Conservation (phyloP, 2,888 invertebrate species). For the Dolichopus griseipennis region DNA sequence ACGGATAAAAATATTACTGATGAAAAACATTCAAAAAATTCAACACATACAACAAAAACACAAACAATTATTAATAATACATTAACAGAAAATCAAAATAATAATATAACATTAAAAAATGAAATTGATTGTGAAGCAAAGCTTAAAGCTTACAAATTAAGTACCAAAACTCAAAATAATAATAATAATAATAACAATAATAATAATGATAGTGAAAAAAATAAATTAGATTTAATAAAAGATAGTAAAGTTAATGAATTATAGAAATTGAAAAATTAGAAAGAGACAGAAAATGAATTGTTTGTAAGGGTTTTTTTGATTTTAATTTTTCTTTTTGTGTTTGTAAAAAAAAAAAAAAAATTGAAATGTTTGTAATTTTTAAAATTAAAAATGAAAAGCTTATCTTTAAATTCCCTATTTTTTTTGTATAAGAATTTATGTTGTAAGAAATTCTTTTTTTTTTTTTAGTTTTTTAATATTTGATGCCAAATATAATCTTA, state of each 20-base stretch:
- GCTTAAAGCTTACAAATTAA: slow-evolving; percentile 9
- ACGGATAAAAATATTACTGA: background rate
- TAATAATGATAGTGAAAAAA: background rate
- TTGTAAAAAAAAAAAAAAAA: too few species aligned
- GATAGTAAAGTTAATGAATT: slow-evolving; percentile 9
- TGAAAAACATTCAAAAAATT: slow-evolving; percentile 4
- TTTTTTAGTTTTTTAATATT: background rate
- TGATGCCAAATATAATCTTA: background rate
- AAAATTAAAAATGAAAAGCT: background rate
- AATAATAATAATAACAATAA: slow-evolving; percentile 5
- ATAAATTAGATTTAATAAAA: background rate
- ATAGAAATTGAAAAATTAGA: background rate
- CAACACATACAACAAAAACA: background rate
- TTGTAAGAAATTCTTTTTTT: background rate
- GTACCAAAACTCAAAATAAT: background rate
- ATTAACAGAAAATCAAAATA: background rate
- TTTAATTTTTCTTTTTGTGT: background rate
- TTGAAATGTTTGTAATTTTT: too few species aligned
- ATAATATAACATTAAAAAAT: background rate
- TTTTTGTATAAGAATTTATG: background rate
- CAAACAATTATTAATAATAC: background rate
- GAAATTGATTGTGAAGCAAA: slow-evolving; percentile 10
- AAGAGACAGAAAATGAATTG: too few species aligned
- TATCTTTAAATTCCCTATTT: background rate
- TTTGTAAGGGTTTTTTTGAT: too few species aligned